phyloP scores from a whole-genome alignment of 2,113 vertebrate genomes.

The cattle (Bos taurus) region ARS-UCD2.0 NC_037352.1:40370501-40371000 shows the following conservation, averaged over 20 bases:
- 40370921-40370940: not conserved
- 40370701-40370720: not conserved
- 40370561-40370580: not conserved
- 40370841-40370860: not conserved
- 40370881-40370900: not conserved
- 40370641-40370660: not conserved
- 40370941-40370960: too few species aligned
- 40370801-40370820: not conserved
- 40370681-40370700: not conserved
- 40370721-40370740: not conserved
- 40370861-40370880: not conserved
- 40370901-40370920: not conserved
- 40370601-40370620: too few species aligned
- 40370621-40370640: not conserved
- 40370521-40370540: not conserved
- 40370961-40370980: not conserved
- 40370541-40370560: not conserved
- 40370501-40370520: not conserved
- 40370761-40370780: not conserved
- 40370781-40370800: accelerated
- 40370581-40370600: too few species aligned
- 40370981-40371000: not conserved
- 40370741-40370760: not conserved
- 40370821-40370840: not conserved
- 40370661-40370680: not conserved